phyloP scores from a whole-genome alignment of 1,140 invertebrate genomes.

The Drosophila chauvacae region DNA sequence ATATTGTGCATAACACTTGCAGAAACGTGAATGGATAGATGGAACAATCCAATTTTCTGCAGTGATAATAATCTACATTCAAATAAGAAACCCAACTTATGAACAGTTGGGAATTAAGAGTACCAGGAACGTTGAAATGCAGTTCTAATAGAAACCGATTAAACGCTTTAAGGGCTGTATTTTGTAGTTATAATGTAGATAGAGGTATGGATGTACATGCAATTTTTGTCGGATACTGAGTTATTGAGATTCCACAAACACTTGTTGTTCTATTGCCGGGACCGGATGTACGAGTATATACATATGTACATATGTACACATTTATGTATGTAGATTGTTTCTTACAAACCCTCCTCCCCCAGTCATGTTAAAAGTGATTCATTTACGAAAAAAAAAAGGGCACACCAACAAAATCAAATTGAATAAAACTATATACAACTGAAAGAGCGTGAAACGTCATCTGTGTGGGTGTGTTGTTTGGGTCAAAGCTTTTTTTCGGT shows the following conservation, averaged over 20 bases:
- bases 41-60: not conserved
- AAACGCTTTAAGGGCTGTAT: not conserved
- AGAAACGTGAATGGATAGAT: not conserved
- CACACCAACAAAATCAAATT: slow-evolving; percentile 11
- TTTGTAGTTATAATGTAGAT: not conserved
- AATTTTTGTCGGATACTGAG: not conserved
- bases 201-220: not conserved
- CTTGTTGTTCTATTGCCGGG: slow-evolving; percentile 8
- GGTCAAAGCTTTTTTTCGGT: slow-evolving; percentile 12
- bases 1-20: not conserved
- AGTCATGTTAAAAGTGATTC: slow-evolving; percentile 8
- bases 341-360: not conserved
- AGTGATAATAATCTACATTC: not conserved
- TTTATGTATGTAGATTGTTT: not conserved
- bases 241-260: slow-evolving; percentile 4
- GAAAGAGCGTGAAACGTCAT: not conserved
- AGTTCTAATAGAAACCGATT: not conserved
- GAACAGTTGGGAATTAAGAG: not conserved
- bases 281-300: slow-evolving; percentile 7
- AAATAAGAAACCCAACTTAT: not conserved
- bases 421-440: slow-evolving; percentile 11
- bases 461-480: slow-evolving; percentile 3
- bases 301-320: not conserved
- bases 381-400: slow-evolving; percentile 7
- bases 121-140: not conserved